Conservation (phyloP, 2,113 vertebrate genomes). For the Corapipo altera region DNA sequence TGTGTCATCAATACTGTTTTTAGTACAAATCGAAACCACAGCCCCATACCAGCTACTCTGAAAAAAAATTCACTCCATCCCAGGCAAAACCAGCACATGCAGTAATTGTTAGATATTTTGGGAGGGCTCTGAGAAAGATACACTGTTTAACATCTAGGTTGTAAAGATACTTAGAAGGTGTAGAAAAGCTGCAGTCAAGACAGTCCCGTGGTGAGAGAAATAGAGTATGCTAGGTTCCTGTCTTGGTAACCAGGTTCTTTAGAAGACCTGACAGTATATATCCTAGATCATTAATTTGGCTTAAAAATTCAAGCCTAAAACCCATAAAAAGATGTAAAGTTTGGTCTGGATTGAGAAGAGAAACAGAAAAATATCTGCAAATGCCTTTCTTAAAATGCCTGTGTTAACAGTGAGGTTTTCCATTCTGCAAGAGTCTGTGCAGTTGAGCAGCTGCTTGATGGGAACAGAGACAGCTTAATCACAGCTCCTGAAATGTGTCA, state of each 20-base stretch:
- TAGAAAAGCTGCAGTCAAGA: neutral
- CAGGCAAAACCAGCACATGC: neutral
- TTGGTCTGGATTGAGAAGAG: neutral
- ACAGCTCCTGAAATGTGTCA: neutral
- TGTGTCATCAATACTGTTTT: neutral
- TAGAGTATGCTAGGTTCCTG: neutral
- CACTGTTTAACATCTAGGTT: neutral
- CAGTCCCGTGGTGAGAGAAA: neutral
- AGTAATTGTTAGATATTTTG: neutral
- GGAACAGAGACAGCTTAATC: neutral
- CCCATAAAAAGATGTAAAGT: neutral
- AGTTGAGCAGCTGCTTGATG: neutral
- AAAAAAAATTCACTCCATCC: neutral
- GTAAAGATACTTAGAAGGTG: neutral
- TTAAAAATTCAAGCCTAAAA: neutral
- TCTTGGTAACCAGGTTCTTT: neutral
- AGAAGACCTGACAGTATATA: neutral
- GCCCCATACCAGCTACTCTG: neutral
- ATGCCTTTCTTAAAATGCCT: neutral
- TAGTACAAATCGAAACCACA: neutral
- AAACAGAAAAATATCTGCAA: neutral
- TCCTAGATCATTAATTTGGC: neutral
- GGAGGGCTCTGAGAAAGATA: neutral
- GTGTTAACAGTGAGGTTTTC: neutral
- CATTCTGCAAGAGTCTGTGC: neutral